phyloP scores from a whole-genome alignment of 2,888 invertebrate species.

The Mythimna ferrago region DNA sequence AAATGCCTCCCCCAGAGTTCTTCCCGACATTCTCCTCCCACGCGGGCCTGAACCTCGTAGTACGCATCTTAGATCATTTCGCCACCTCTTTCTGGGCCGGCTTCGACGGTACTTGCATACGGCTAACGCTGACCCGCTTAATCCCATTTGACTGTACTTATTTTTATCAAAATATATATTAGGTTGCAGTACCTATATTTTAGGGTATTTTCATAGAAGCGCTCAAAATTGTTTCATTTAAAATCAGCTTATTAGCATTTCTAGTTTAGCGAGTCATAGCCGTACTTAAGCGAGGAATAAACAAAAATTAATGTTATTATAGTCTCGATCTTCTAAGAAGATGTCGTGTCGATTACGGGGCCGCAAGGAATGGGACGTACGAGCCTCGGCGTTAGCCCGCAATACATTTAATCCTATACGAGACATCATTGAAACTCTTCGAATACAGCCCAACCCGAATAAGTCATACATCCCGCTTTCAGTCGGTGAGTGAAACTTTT shows the following conservation, averaged over 20 bases:
- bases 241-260: constrained; percentile 48
- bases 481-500: constrained; percentile 93
- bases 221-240: constrained; percentile 8
- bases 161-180: neutral
- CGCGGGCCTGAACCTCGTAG: no score
- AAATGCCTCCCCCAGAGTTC: no score
- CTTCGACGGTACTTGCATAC: no score
- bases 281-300: constrained; percentile 36
- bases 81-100: no score
- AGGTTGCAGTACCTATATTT: no score
- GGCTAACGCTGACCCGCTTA: no score
- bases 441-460: constrained; percentile 97
- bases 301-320: constrained; percentile 44
- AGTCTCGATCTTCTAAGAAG: constrained; percentile 30
- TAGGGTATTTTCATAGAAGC: neutral
- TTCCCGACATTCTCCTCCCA: no score
- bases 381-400: constrained; percentile 93
- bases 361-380: constrained; percentile 92
- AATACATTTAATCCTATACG: constrained; percentile 98
- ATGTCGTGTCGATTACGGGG: constrained; percentile 79
- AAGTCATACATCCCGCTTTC: constrained; percentile 97
- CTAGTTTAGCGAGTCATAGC: constrained; percentile 33
- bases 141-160: no score
- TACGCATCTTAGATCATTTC: no score
- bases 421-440: constrained; percentile 96